Evolutionary conservation across 35 echinoderm and acorn worm genomes (phyloP).

Genomic region (Eucidaris tribuloides): DNA sequence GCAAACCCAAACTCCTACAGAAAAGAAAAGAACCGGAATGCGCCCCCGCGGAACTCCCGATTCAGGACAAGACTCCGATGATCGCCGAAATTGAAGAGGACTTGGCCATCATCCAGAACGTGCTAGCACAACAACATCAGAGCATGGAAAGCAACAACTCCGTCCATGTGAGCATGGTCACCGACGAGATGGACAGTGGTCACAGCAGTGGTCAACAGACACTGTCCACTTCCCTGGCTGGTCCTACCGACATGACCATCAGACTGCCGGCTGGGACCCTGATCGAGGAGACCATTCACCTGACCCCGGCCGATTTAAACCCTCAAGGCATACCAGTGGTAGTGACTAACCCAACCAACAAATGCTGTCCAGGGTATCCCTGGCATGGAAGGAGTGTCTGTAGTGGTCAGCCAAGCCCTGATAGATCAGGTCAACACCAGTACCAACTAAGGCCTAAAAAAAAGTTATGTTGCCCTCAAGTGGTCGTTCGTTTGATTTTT

Average conservation of each 20-base stretch:
- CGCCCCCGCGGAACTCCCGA: not conserved
- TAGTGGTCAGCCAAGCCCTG: no score
- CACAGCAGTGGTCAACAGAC: no score
- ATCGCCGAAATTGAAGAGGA: slow-evolving; percentile 15
- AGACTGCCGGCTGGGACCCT: not conserved
- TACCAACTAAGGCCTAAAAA: no score
- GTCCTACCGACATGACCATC: not conserved
- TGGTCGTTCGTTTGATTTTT: no score
- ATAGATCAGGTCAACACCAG: no score
- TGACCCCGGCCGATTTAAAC: not conserved
- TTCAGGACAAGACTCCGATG: not conserved
- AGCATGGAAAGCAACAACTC: not conserved
- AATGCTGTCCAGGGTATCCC: not conserved
- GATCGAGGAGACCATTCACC: not conserved
- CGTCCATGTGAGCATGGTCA: not conserved
- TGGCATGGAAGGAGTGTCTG: not conserved
- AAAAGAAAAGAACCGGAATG: not conserved
- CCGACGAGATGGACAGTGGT: not conserved
- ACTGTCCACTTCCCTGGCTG: not conserved
- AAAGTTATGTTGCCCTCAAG: no score
- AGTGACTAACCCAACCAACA: not conserved
- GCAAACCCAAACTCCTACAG: not conserved
- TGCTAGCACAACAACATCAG: not conserved
- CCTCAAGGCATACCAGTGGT: not conserved
- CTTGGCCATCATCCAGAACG: slow-evolving; percentile 22